A percentile compares a stretch with the other conserved stretches of the same genome.
These are phyloP conservation scores for Ciconia boyciana DNA, from an alignment of 2,113 vertebrate genomes.

Conservation along the genomic window DNA sequence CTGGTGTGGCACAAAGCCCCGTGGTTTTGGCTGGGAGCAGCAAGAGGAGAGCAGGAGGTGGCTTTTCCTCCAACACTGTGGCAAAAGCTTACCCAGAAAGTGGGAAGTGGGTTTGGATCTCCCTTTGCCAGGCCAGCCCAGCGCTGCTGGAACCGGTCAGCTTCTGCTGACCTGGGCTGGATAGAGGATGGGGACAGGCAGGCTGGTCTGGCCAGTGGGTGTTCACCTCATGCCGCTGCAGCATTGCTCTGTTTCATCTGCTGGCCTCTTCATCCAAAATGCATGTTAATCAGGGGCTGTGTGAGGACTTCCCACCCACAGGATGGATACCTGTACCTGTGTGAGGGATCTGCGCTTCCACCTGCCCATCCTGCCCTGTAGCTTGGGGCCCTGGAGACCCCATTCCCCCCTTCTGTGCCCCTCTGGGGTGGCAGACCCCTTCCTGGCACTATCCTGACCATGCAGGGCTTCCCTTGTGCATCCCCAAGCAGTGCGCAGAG, in stretches of 20 bases:
- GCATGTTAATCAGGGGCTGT: rapidly evolving
- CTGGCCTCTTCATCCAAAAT: background rate
- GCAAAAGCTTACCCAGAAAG: background rate
- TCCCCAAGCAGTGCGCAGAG: background rate
- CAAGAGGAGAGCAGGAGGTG: background rate
- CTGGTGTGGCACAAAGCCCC: background rate
- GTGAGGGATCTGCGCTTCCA: background rate
- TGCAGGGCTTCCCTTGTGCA: background rate
- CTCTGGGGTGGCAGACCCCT: background rate
- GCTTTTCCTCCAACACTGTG: background rate
- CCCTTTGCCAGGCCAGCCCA: background rate
- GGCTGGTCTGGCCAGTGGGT: rapidly evolving
- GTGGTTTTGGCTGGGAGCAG: background rate
- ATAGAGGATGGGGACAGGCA: background rate
- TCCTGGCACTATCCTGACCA: background rate
- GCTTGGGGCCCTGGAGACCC: background rate
- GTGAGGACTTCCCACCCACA: background rate
- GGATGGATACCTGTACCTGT: background rate
- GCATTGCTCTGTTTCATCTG: background rate
- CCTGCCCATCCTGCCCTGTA: background rate
- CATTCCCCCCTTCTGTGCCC: background rate
- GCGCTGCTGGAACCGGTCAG: background rate
- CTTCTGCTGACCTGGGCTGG: background rate
- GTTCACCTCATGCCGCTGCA: rapidly evolving
- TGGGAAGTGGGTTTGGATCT: background rate